These are phyloP conservation scores for Jordanella pulchra DNA, from an alignment of 2,797 vertebrate species.

Conservation along the genomic window DNA sequence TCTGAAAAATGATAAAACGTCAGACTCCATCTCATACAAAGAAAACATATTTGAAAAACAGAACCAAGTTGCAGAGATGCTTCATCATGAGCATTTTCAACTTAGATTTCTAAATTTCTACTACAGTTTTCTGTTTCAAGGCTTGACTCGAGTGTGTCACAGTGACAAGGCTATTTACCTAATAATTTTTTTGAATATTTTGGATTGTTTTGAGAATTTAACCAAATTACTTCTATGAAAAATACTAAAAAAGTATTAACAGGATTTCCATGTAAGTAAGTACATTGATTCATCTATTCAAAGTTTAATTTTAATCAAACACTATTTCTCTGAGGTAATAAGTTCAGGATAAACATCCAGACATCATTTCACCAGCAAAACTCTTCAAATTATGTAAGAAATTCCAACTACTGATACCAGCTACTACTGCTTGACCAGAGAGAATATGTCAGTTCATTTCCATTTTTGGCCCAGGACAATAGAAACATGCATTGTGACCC, in stretches of 20 bases:
- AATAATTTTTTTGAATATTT: not conserved
- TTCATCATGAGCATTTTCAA: not conserved
- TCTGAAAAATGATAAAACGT: not conserved
- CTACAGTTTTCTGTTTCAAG: not conserved
- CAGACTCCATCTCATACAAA: not conserved
- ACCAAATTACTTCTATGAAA: not conserved
- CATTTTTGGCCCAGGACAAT: not conserved
- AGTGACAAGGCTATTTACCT: not conserved
- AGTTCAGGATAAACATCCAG: too few species aligned
- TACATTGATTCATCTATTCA: too few species aligned
- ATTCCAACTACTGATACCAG: too few species aligned
- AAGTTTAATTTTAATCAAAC: too few species aligned
- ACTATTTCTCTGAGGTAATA: too few species aligned
- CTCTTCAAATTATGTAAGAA: too few species aligned
- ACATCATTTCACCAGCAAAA: too few species aligned
- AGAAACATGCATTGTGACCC: not conserved
- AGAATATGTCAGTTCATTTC: not conserved
- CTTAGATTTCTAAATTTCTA: not conserved
- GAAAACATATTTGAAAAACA: constrained; percentile 2
- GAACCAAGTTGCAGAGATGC: constrained; percentile 1
- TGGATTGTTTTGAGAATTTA: not conserved
- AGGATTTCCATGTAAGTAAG: too few species aligned
- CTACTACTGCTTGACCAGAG: not conserved
- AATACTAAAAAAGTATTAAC: too few species aligned
- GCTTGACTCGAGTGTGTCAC: too few species aligned